Evolutionary conservation across 2,797 vertebrate species (phyloP).

Genomic region (Masticophis lateralis): DNA sequence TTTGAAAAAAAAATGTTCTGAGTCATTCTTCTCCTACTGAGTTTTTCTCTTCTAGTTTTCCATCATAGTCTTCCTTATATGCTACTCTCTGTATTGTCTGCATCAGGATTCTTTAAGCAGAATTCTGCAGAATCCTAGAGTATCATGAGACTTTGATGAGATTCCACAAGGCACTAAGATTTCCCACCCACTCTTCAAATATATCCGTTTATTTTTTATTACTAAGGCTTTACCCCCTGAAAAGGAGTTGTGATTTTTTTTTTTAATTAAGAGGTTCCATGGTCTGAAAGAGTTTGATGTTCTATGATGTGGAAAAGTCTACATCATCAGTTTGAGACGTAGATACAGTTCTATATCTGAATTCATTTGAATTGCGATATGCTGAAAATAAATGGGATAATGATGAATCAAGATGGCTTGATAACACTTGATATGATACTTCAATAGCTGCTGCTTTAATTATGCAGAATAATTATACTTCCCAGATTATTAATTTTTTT

Average conservation of each 20-base stretch:
- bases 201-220: not conserved
- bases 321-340: not conserved
- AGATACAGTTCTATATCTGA: not conserved
- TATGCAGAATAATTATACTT: slow-evolving; percentile 1
- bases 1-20: not conserved
- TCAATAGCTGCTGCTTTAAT: not conserved
- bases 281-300: not conserved
- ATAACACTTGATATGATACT: slow-evolving; percentile 27
- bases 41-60: not conserved
- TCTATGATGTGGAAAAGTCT: not conserved
- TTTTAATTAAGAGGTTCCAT: not conserved
- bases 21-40: not conserved
- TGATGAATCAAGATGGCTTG: slow-evolving; percentile 16
- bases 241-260: not conserved
- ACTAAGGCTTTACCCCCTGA: not conserved
- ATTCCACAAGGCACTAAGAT: not conserved
- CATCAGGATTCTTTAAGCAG: not conserved
- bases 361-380: not conserved
- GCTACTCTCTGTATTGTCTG: not conserved
- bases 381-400: not conserved
- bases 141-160: not conserved
- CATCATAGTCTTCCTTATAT: not conserved
- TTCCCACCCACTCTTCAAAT: not conserved
- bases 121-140: not conserved
- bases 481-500: slow-evolving; percentile 26